These are phyloP conservation scores for Drosophila ogumai DNA, from an alignment of 1,140 invertebrate genomes.

Conservation along the genomic window DNA sequence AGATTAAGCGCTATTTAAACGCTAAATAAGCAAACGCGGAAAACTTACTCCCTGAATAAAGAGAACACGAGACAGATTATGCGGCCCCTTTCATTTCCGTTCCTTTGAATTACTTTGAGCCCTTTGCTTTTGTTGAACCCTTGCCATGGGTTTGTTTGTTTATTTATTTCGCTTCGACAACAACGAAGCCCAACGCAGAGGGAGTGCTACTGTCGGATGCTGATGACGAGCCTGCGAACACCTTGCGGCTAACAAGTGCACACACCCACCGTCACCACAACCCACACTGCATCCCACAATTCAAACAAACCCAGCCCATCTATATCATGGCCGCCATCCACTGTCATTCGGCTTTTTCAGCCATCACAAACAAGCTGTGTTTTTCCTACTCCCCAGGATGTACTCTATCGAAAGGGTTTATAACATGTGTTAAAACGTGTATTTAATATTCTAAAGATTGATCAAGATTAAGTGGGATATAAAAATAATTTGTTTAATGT, in stretches of 20 bases:
- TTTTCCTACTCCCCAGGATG: slow-evolving; percentile 24
- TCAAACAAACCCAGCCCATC: neutral
- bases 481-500: too few relatives aligned
- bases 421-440: too few relatives aligned
- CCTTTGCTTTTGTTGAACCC: slow-evolving; percentile 74
- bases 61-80: slow-evolving; percentile 25
- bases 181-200: slow-evolving; percentile 12
- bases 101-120: slow-evolving; percentile 79
- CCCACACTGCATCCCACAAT: slow-evolving; percentile 7
- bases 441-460: neutral
- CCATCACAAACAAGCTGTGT: slow-evolving; percentile 68
- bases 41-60: slow-evolving; percentile 24
- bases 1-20: slow-evolving; percentile 57
- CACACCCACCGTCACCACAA: neutral
- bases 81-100: slow-evolving; percentile 55
- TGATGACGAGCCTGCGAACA: slow-evolving; percentile 46
- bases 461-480: too few relatives aligned
- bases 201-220: slow-evolving; percentile 9
- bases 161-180: slow-evolving; percentile 72
- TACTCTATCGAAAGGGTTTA: neutral
- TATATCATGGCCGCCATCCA: slow-evolving; percentile 23
- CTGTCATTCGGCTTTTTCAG: slow-evolving; percentile 46
- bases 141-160: slow-evolving; percentile 45
- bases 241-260: slow-evolving; percentile 78
- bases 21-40: slow-evolving; percentile 59